Evolutionary conservation across 1,140 invertebrate species (phyloP), one percentile per base, ranked within the genome.

Genomic region (Meloidogyne hapla): DNA sequence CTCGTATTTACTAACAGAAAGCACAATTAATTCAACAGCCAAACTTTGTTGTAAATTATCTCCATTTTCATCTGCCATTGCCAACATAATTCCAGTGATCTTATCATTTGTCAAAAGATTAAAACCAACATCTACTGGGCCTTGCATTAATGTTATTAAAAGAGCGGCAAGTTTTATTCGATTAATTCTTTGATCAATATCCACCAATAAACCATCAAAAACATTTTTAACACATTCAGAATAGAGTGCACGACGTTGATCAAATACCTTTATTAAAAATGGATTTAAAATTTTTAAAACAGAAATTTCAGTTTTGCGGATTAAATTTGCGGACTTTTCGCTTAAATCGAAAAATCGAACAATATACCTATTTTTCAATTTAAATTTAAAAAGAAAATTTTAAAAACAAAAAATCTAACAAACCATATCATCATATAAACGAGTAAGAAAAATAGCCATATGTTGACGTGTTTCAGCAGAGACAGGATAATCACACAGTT

Each of bases 31-130:
- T 74, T 86, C 85, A 26, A 82, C 86, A 18, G 85, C 85, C 4
- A 86, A 62, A 26, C 67, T 69, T 76, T 85, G 83, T 25, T 80
- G 75, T 15, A 84, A 23, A 75, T n/a, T n/a, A 66, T 94, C 91
- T 71, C 93, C 91, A 13, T 90, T 90, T 56, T 93, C 93, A 67
- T 92, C 92, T 13, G 96, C 96, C 94, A 99, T 95, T 8, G 94
- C 93, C 18, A 99, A 88, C 87, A 99, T 96, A 92, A 99, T 96
- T 87, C 97, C 92, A 70, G 98, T 90, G 78, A 99, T 93, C 25
- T 95, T 94, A 81, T 95, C 93, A 87, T 92, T 92, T 13, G 92
- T 93, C 38, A 99, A 91, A 71, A 98, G 91, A 78, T 92, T 91
- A 85, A 78, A 28, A 62, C 72, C 74, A 25, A 69, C 62, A 48